phyloP scores from a whole-genome alignment of 2,113 vertebrate species.

The Balaeniceps rex region DNA sequence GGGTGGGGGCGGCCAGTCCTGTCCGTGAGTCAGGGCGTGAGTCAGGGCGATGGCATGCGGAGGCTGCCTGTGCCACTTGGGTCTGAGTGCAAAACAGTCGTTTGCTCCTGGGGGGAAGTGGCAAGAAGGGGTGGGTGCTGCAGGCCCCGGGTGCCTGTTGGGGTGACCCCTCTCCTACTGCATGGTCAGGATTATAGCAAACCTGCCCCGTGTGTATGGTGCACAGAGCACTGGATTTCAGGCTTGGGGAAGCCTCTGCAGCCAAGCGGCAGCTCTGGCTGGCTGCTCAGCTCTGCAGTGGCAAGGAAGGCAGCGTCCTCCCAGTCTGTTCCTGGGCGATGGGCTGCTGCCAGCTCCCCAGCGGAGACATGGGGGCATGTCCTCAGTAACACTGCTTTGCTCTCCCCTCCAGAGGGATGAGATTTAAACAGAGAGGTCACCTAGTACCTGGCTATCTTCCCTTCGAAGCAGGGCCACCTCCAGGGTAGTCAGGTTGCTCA shows the following conservation, averaged over 20 bases:
- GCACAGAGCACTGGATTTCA: not conserved
- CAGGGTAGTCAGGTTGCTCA: not conserved
- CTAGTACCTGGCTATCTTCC: not conserved
- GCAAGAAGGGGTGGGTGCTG: not conserved
- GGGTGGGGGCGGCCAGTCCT: not conserved
- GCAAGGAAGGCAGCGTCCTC: not conserved
- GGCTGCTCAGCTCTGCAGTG: not conserved
- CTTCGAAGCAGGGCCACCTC: not conserved
- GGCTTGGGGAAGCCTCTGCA: not conserved
- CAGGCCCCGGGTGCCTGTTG: not conserved
- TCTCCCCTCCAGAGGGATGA: not conserved
- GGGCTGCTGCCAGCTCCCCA: not conserved
- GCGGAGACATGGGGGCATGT: not conserved
- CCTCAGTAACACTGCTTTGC: not conserved
- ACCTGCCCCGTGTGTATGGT: fast-evolving
- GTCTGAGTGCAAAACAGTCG: not conserved
- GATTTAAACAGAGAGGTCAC: not conserved
- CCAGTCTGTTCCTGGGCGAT: not conserved
- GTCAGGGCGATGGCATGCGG: not conserved
- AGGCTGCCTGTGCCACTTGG: not conserved
- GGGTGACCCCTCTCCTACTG: not conserved
- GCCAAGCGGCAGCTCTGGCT: not conserved
- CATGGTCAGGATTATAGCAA: not conserved
- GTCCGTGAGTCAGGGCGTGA: not conserved
- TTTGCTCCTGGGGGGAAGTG: not conserved